Conservation (phyloP, 2,888 invertebrate genomes). For the Neuroscelio doddi region DNA sequence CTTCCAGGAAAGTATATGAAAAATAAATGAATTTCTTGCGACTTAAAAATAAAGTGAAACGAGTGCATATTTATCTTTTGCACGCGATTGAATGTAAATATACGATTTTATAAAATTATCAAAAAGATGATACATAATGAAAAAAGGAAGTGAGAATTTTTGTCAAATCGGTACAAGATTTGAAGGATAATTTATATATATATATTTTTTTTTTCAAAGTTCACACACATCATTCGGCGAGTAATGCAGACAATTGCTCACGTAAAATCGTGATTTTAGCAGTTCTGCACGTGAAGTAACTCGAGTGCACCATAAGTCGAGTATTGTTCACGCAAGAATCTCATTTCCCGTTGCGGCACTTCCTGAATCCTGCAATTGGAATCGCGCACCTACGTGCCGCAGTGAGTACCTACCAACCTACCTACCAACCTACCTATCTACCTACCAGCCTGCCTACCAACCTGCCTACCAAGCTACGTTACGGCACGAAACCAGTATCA, state of each 20-base stretch:
- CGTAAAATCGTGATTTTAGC: constrained; percentile 18
- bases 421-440: background rate
- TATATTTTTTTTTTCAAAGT: no score
- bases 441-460: no score
- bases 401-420: constrained; percentile 7
- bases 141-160: no score
- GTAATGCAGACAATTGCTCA: constrained; percentile 1
- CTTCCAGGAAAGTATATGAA: no score
- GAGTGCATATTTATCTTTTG: no score
- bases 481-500: constrained; percentile 38
- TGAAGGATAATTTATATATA: no score
- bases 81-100: no score
- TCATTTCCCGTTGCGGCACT: constrained; percentile 54
- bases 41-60: no score
- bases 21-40: no score
- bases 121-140: no score
- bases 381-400: constrained; percentile 43
- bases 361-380: constrained; percentile 49
- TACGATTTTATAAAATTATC: no score
- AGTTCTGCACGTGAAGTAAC: background rate
- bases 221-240: background rate
- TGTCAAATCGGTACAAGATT: no score
- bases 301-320: constrained; percentile 10
- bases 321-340: constrained; percentile 58
- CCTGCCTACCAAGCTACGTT: background rate